Evolutionary conservation across 2,888 invertebrate species (phyloP).

Genomic region (Serripes groenlandicus): DNA sequence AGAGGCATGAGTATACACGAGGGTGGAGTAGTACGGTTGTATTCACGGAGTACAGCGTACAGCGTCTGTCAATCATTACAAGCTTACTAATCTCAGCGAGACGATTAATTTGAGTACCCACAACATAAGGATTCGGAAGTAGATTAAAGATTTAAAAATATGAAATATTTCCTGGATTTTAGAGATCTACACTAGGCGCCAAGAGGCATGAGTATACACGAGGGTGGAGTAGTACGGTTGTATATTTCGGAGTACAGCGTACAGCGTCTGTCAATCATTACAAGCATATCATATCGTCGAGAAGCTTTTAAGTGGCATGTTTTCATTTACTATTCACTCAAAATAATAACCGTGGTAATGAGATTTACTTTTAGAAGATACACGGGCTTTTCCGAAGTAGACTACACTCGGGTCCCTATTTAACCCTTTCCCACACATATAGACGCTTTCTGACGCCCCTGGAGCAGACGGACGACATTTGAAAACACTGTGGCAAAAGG

Average conservation of each 20-base stretch:
- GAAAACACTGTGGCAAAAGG: not conserved
- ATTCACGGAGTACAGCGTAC: no score
- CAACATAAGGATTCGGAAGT: no score
- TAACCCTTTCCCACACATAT: not conserved
- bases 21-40: no score
- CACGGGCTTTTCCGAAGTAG: not conserved
- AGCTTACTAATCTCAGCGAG: no score
- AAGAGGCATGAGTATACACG: no score
- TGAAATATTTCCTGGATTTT: not conserved
- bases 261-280: conserved; percentile 11
- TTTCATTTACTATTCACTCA: conserved; percentile 25
- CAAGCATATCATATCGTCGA: conserved; percentile 11
- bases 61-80: conserved; percentile 13
- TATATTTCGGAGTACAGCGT: not conserved
- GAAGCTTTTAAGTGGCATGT: conserved; percentile 27
- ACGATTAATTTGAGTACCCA: no score
- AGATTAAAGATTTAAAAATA: not conserved
- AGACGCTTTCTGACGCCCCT: no score
- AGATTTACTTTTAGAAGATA: not conserved
- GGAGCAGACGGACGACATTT: no score
- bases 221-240: conserved; percentile 6
- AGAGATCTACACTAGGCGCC: not conserved
- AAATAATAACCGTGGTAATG: conserved; percentile 20
- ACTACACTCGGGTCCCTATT: not conserved
- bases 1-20: no score